Evolutionary conservation across 2,797 vertebrate species (phyloP).

Genomic region (Pseudochirops corinnae): DNA sequence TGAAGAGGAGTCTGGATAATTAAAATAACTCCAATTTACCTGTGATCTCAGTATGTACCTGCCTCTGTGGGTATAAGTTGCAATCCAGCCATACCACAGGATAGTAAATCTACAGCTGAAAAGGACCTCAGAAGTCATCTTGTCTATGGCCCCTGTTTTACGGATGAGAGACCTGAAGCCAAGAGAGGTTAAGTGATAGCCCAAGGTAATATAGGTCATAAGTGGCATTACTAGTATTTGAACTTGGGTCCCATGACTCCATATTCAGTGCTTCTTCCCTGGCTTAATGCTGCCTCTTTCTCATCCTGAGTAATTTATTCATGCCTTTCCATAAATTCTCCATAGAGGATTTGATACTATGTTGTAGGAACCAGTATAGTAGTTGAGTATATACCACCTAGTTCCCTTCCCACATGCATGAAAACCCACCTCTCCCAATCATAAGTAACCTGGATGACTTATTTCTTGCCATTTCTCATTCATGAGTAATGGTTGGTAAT

Average conservation of each 20-base stretch:
- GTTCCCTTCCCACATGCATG: neutral
- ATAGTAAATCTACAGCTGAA: neutral
- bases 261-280: neutral
- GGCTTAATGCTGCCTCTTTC: neutral
- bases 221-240: neutral
- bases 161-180: neutral
- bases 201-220: neutral
- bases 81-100: neutral
- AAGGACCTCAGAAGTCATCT: neutral
- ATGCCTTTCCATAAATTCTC: neutral
- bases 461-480: neutral
- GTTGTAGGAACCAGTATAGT: neutral
- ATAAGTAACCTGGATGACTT: neutral
- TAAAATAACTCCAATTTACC: neutral
- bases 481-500: neutral
- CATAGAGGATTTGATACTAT: neutral
- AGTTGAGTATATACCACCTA: neutral
- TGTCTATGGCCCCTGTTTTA: neutral
- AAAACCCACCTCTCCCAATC: neutral
- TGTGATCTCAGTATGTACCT: neutral
- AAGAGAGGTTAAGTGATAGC: neutral
- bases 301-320: neutral
- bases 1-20: neutral
- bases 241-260: neutral
- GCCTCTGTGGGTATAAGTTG: neutral